Evolutionary conservation across 1,140 invertebrate genomes (phyloP), one percentile per base, ranked within the genome.

Genomic region (Notospermus geniculatus): DNA sequence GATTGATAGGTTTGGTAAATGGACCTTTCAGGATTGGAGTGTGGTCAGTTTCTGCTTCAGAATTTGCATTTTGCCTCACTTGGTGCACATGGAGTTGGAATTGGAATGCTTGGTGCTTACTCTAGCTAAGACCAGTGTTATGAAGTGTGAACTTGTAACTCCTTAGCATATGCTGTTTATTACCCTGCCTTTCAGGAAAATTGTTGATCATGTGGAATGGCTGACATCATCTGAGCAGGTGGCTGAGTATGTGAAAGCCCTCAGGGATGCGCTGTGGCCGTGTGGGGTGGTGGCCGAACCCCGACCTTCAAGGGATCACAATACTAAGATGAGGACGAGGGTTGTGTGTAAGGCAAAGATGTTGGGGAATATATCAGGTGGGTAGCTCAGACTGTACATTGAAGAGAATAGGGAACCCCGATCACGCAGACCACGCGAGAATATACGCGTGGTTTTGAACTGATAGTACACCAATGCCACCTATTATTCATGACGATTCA

Each of bases 141-240:
- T n/a, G n/a, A n/a, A 43, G 11, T 43, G n/a, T 43, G 39, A 13
- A n/a, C 39, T 43, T 52, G 5, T 22, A 4, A 5, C 25, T 7
- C 19, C 4, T 52, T 22, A 27, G n/a, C 4, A 5, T 52, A 7
- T 52, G 1, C 19, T 54, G 11, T 54, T 60, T 39, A 36, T 7
- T n/a, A 29, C 0, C 55, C 55, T 63, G 39, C 39, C 57, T 71
- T 71, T 50, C 60, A 80, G 91, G 70, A 88, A 91, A 80, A 95
- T 98, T 66, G 84, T 95, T 19, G 93, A 96, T 71, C 90, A 91
- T 73, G 93, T 97, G 5, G 89, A 91, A n/a, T 87, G 87, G 63
- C 82, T 94, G 66, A 95, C 93, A 0, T 92, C 91, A 70, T 91
- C 93, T 25, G 88, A 91, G 61, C 92, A 93, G 78, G 89, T 96